Percentiles rank a stretch among this genome's conserved stretches.
Evolutionary conservation across 2,888 invertebrate genomes (phyloP).

Genomic region (Chrysotoxum bicinctum): DNA sequence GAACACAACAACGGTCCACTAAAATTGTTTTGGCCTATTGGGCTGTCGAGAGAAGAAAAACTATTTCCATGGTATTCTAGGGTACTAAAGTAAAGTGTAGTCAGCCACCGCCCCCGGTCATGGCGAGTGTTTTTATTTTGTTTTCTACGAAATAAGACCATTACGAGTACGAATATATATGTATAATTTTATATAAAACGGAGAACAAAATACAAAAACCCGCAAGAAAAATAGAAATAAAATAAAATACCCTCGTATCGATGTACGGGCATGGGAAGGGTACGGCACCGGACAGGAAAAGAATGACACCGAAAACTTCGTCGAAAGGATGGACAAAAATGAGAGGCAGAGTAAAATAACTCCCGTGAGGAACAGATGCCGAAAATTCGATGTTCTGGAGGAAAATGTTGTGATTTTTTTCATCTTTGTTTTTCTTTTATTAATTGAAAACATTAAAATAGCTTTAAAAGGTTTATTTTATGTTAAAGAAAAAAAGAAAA

Average conservation of each 20-base stretch:
- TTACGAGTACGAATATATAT: conserved; percentile 50
- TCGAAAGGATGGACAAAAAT: not conserved
- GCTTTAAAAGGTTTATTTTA: conserved; percentile 17
- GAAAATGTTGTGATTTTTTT: not conserved
- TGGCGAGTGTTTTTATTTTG: conserved; percentile 21
- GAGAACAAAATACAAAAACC: conserved; percentile 55
- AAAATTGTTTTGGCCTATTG: conserved; percentile 44
- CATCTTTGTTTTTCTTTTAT: not conserved
- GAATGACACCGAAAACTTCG: conserved; percentile 21
- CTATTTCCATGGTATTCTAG: conserved; percentile 49
- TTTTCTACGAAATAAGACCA: conserved; percentile 40
- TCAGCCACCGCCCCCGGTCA: conserved; percentile 24
- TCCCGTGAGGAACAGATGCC: conserved; percentile 19
- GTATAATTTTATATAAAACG: conserved; percentile 7
- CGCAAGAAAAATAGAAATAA: conserved; percentile 55
- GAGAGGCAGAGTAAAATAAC: not conserved
- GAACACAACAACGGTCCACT: conserved; percentile 69
- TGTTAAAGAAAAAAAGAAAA: not conserved
- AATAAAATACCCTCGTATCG: conserved; percentile 25
- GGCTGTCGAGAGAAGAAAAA: conserved; percentile 55
- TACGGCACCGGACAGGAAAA: not conserved
- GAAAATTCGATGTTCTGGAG: conserved; percentile 31
- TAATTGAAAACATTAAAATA: conserved; percentile 27
- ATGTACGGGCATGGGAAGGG: not conserved
- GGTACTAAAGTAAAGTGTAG: conserved; percentile 28